Conservation (phyloP, 2,113 vertebrate genomes). For the Genyomyrus donnyi region DNA sequence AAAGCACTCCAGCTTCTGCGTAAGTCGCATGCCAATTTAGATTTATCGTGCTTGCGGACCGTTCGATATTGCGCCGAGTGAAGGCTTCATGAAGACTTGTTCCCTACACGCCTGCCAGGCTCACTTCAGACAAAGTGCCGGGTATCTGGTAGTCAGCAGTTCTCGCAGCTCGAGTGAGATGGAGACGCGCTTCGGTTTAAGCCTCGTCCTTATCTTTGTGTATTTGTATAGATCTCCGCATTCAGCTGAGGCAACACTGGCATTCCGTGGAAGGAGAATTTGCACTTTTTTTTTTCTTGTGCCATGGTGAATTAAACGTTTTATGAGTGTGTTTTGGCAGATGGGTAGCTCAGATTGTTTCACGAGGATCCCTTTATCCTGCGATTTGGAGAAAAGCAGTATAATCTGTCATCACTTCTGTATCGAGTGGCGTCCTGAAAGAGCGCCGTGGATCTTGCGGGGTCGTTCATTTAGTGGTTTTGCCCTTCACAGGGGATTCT, state of each 20-base stretch:
- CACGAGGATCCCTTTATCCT: conserved; percentile 39
- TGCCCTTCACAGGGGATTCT: background rate
- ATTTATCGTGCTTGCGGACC: conserved; percentile 33
- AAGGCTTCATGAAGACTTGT: conserved; percentile 20
- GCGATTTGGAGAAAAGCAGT: conserved; percentile 33
- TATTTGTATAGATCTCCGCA: conserved; percentile 19
- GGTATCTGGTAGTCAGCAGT: conserved; percentile 29
- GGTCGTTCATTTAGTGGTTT: background rate
- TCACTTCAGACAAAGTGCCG: conserved; percentile 23
- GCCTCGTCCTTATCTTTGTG: conserved; percentile 11
- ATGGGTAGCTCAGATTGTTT: conserved; percentile 32
- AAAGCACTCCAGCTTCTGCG: background rate
- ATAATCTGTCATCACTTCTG: conserved; percentile 40
- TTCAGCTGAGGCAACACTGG: background rate
- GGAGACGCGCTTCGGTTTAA: conserved; percentile 8
- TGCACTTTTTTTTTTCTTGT: conserved; percentile 17
- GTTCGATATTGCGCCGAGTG: conserved; percentile 31
- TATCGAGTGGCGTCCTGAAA: background rate
- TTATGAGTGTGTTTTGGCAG: conserved; percentile 32
- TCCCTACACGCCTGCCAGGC: conserved; percentile 22
- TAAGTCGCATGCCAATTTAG: background rate
- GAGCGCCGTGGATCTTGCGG: background rate
- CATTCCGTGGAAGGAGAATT: conserved; percentile 12
- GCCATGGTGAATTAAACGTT: conserved; percentile 32
- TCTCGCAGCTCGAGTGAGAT: background rate